Percentiles rank a stretch among this genome's conserved stretches.
Conservation (phyloP, 2,113 vertebrate genomes). For the Plecturocebus donacophilus region DNA sequence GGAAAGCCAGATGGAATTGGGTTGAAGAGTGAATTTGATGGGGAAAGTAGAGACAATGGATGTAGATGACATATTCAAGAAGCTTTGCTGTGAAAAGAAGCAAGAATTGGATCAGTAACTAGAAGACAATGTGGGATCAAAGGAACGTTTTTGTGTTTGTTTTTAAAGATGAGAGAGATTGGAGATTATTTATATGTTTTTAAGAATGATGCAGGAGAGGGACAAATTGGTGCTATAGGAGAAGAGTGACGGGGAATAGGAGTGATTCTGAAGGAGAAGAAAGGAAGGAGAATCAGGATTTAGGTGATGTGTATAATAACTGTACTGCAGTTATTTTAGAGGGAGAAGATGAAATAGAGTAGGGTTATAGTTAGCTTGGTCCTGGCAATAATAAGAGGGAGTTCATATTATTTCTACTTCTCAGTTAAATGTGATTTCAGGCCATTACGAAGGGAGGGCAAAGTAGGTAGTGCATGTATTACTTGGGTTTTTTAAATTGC, state of each 20-base stretch:
- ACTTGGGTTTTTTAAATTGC: not conserved
- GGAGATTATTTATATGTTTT: not conserved
- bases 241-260: not conserved
- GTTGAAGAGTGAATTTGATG: not conserved
- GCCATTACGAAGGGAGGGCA: not conserved
- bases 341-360: not conserved
- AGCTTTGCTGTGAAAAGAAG: not conserved
- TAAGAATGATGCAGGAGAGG: not conserved
- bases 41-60: not conserved
- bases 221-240: not conserved
- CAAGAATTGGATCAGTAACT: not conserved
- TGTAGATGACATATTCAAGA: not conserved
- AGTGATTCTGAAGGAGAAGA: not conserved
- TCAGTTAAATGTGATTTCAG: not conserved
- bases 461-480: not conserved
- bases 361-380: not conserved
- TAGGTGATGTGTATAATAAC: not conserved
- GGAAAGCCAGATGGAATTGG: slow-evolving; percentile 6
- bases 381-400: not conserved
- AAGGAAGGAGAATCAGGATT: not conserved
- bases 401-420: not conserved
- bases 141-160: not conserved
- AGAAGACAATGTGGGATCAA: not conserved
- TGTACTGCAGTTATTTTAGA: not conserved
- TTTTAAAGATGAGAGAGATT: slow-evolving; percentile 12